Evolutionary conservation across 2,797 vertebrate species (phyloP).

Genomic region (Macropus fuliginosus): DNA sequence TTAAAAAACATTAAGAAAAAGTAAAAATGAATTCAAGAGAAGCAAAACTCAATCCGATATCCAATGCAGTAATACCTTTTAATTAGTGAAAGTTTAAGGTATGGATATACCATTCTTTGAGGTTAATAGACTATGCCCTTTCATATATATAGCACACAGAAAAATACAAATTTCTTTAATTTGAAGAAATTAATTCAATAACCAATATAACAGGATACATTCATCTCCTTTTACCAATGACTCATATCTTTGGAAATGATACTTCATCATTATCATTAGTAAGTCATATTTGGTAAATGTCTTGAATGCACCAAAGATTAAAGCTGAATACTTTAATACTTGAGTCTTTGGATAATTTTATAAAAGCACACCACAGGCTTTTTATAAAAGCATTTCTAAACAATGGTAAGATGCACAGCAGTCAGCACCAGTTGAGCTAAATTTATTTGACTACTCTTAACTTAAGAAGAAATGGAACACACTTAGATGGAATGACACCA

Average conservation of each 20-base stretch:
- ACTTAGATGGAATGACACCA: constrained; percentile 27
- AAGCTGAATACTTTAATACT: neutral
- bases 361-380: neutral
- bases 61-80: neutral
- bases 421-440: constrained; percentile 42
- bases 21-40: constrained; percentile 10
- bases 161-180: constrained; percentile 58
- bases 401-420: neutral
- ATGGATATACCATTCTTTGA: neutral
- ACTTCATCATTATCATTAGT: constrained; percentile 35
- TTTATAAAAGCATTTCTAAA: constrained; percentile 2
- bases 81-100: constrained; percentile 16
- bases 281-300: constrained; percentile 26
- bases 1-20: neutral
- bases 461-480: constrained; percentile 13
- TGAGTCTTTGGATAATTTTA: neutral
- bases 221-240: constrained; percentile 38
- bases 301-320: constrained; percentile 13
- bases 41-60: neutral
- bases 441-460: constrained; percentile 42
- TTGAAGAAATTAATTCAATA: constrained; percentile 62
- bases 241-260: constrained; percentile 46
- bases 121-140: neutral
- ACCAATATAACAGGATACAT: constrained; percentile 44
- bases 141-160: neutral